phyloP scores from a whole-genome alignment of 2,113 vertebrate species.

The Marmota flaviventris region DNA sequence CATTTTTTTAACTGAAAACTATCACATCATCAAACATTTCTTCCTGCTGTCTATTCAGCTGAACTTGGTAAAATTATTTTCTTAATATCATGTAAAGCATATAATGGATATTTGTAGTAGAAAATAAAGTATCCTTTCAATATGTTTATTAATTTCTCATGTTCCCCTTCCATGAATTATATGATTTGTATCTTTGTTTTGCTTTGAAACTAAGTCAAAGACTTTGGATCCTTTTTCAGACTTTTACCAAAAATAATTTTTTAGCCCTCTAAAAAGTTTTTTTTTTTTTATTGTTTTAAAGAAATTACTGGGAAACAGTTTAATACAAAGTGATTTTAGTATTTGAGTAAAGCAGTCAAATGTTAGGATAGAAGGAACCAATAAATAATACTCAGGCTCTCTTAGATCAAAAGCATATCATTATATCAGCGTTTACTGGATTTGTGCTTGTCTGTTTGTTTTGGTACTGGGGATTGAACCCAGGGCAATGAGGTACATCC shows the following conservation, averaged over 20 bases:
- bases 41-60: neutral
- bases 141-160: neutral
- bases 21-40: neutral
- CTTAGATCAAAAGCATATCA: neutral
- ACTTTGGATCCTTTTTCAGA: neutral
- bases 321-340: neutral
- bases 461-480: no score
- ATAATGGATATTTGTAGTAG: neutral
- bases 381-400: neutral
- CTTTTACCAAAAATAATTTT: neutral
- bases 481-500: no score
- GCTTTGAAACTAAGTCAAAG: neutral
- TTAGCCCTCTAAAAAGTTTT: neutral
- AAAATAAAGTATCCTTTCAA: slow-evolving; percentile 27
- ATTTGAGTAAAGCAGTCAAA: neutral
- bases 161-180: neutral
- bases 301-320: neutral
- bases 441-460: no score
- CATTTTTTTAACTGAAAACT: neutral
- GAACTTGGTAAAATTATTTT: neutral
- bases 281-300: slow-evolving; percentile 17
- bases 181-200: neutral
- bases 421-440: neutral
- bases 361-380: neutral
- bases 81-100: neutral